phyloP scores from a whole-genome alignment of 2,888 invertebrate genomes.

The Pristionchus japonicus region DNA sequence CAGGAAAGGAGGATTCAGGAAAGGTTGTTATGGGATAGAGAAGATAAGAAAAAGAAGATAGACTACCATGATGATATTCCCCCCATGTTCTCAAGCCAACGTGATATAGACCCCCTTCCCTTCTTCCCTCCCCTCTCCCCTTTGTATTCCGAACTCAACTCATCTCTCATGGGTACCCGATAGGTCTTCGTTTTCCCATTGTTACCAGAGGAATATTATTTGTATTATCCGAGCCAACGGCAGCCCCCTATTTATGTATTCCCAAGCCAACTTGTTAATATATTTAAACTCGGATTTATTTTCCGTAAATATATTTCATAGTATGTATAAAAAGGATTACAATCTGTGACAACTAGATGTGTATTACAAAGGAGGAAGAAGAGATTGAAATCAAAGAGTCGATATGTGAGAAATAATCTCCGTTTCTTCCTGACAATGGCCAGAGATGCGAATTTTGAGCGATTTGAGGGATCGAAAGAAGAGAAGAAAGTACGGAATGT shows the following conservation, averaged over 20 bases:
- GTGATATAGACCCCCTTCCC: conserved; percentile 3
- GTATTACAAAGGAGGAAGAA: not conserved
- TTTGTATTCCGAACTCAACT: conserved; percentile 40
- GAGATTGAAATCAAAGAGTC: not conserved
- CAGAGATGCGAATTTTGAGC: conserved; percentile 33
- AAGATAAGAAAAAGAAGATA: not conserved
- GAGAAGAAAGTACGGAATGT: conserved; percentile 10
- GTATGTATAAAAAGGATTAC: conserved; percentile 28
- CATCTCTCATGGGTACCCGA: conserved; percentile 39
- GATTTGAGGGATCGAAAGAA: not conserved
- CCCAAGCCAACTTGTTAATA: conserved; percentile 18
- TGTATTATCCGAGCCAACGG: conserved; percentile 3
- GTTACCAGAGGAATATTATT: conserved; percentile 15
- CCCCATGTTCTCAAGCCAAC: conserved; percentile 7
- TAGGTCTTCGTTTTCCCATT: conserved; percentile 30
- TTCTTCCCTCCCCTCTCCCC: not conserved
- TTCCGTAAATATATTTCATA: conserved; percentile 18
- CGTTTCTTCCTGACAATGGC: conserved; percentile 24
- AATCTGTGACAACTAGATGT: conserved; percentile 5
- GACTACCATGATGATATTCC: not conserved
- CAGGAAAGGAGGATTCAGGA: conserved; percentile 77
- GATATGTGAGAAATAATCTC: conserved; percentile 1
- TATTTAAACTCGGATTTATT: conserved; percentile 12
- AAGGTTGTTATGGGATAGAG: conserved; percentile 73
- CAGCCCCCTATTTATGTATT: conserved; percentile 26